A percentile compares a stretch with the other conserved stretches of the same genome.
phyloP scores from a whole-genome alignment of 2,797 vertebrate species.

The Alcedo atthis region DNA sequence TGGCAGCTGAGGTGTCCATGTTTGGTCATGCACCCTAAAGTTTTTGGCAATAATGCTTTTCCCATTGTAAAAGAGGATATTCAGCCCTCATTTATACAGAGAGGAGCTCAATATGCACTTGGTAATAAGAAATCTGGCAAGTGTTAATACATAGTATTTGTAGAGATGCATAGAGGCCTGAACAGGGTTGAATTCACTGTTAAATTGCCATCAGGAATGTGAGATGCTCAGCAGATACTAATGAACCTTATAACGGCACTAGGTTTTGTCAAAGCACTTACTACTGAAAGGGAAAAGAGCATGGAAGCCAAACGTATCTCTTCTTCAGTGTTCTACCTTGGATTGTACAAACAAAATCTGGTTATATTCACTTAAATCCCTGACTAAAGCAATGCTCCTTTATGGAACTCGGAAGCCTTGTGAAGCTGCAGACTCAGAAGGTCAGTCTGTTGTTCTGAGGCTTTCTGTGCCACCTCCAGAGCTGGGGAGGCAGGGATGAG shows the following conservation, averaged over 20 bases:
- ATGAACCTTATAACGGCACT: neutral
- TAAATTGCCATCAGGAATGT: neutral
- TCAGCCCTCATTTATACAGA: slow-evolving; percentile 13
- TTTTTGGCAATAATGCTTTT: slow-evolving; percentile 19
- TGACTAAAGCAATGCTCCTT: neutral
- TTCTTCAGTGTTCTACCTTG: neutral
- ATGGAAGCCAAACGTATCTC: neutral
- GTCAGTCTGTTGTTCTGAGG: neutral
- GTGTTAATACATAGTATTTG: neutral
- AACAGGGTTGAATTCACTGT: neutral
- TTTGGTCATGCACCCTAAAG: slow-evolving; percentile 55
- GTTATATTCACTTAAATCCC: neutral
- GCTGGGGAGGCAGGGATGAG: neutral
- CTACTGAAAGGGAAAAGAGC: neutral
- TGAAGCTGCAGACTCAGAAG: neutral
- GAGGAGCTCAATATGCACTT: neutral
- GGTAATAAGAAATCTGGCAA: slow-evolving; percentile 11
- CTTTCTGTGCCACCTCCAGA: neutral
- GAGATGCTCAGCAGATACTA: accelerated
- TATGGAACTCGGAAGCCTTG: accelerated
- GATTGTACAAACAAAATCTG: neutral
- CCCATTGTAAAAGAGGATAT: neutral
- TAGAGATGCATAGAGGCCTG: neutral
- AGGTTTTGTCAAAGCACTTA: neutral
- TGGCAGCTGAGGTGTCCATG: slow-evolving; percentile 36